A percentile compares a stretch with the other conserved stretches of the same genome.
phyloP scores from a whole-genome alignment of 2,888 invertebrate genomes.

The Pachymerium ferrugineum region DNA sequence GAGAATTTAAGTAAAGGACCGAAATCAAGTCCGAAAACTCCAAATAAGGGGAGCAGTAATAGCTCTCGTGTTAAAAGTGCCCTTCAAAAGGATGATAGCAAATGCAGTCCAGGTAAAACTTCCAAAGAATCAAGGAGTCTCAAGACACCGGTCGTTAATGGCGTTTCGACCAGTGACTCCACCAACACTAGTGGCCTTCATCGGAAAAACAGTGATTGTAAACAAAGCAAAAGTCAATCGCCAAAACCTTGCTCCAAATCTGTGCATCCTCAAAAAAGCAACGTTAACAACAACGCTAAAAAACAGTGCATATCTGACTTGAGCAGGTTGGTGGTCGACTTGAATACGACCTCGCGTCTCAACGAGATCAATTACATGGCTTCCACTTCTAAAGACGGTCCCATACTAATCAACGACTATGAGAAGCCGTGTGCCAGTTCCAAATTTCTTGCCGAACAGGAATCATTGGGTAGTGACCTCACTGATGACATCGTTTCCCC shows the following conservation, averaged over 20 bases:
- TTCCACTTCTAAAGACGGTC: slow-evolving; percentile 29
- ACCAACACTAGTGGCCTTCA: slow-evolving; percentile 2
- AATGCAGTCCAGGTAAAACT: slow-evolving; percentile 16
- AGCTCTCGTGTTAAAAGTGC: background rate
- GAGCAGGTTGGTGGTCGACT: background rate
- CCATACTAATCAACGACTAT: background rate
- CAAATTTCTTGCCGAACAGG: background rate
- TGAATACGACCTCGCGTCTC: background rate
- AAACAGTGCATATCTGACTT: slow-evolving; percentile 1
- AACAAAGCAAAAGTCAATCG: background rate
- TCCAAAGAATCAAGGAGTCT: slow-evolving; percentile 12
- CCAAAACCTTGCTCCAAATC: background rate
- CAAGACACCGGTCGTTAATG: background rate
- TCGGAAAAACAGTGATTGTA: background rate
- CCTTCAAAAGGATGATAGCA: slow-evolving; percentile 8
- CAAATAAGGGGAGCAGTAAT: slow-evolving; percentile 7
- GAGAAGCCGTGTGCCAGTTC: background rate
- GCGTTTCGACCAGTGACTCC: background rate
- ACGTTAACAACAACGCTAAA: background rate
- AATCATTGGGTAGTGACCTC: background rate
- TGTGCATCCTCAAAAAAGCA: background rate
- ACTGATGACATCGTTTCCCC: background rate
- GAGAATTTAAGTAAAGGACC: slow-evolving; percentile 7
- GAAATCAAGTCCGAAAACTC: slow-evolving; percentile 23
- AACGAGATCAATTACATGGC: slow-evolving; percentile 30